phyloP scores from a whole-genome alignment of 2,888 invertebrate species.

The Torymus aiolomorphi region DNA sequence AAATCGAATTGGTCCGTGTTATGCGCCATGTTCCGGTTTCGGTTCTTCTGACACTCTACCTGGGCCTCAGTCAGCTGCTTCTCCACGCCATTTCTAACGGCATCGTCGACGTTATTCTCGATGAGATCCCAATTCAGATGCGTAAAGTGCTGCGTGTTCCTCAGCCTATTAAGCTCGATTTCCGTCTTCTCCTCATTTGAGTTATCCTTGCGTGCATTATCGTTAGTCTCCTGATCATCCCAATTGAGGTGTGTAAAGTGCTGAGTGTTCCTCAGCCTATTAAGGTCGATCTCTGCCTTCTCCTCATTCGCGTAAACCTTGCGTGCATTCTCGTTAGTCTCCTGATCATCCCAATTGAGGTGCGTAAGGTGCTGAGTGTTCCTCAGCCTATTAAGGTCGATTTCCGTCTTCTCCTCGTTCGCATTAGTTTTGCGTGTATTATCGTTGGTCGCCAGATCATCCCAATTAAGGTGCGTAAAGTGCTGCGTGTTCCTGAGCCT shows the following conservation, averaged over 20 bases:
- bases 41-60: slow-evolving; percentile 73
- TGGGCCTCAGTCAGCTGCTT: slow-evolving; percentile 60
- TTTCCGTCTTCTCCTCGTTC: slow-evolving; percentile 49
- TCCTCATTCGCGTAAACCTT: background rate
- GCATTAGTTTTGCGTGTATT: background rate
- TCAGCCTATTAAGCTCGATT: slow-evolving; percentile 55
- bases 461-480: slow-evolving; percentile 35
- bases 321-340: background rate
- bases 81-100: background rate
- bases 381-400: slow-evolving; percentile 54
- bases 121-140: slow-evolving; percentile 54
- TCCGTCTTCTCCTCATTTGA: slow-evolving; percentile 45
- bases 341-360: slow-evolving; percentile 50
- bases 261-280: slow-evolving; percentile 58
- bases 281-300: slow-evolving; percentile 54
- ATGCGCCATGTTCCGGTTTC: slow-evolving; percentile 64
- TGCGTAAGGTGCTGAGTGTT: slow-evolving; percentile 60
- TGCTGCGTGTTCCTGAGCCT: slow-evolving; percentile 57
- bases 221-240: slow-evolving; percentile 5
- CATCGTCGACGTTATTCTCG: too few relatives aligned
- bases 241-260: slow-evolving; percentile 59
- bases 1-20: slow-evolving; percentile 54
- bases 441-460: background rate
- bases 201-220: background rate
- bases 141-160: slow-evolving; percentile 59